Evolutionary conservation across 2,797 vertebrate species (phyloP).

Genomic region (Epinephelus coioides): DNA sequence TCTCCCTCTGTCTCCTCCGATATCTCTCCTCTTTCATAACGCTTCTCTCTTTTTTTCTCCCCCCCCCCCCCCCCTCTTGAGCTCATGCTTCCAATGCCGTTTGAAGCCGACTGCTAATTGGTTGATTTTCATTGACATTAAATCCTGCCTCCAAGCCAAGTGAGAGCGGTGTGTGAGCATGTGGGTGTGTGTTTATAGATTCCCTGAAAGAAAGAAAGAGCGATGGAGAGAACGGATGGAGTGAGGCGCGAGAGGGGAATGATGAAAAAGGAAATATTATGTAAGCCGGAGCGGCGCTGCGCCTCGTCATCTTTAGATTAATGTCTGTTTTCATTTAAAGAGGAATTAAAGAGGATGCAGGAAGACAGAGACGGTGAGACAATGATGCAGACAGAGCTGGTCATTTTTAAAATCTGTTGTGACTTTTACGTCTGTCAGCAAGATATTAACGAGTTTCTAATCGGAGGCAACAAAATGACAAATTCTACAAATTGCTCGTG

Average conservation of each 20-base stretch:
- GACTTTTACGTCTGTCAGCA: conserved; percentile 27
- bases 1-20: conserved; percentile 18
- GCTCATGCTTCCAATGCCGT: conserved; percentile 34
- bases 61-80: not conserved
- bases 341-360: not conserved
- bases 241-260: not conserved
- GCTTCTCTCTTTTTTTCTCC: not conserved
- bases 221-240: not conserved
- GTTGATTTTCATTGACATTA: conserved; percentile 71
- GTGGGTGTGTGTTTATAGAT: conserved; percentile 53
- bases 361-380: not conserved
- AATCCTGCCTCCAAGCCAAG: conserved; percentile 68
- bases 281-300: conserved; percentile 33
- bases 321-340: conserved; percentile 44
- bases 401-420: conserved; percentile 12
- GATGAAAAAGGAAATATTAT: conserved; percentile 40
- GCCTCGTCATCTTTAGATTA: conserved; percentile 51
- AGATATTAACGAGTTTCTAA: conserved; percentile 31
- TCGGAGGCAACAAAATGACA: conserved; percentile 3
- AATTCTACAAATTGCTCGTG: conserved; percentile 44
- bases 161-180: conserved; percentile 12
- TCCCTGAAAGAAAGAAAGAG: conserved; percentile 48
- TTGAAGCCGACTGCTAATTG: conserved; percentile 72
- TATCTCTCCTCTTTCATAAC: conserved; percentile 34
- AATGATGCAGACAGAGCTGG: not conserved